phyloP scores from a whole-genome alignment of 2,113 vertebrate species.

The Macheiramphus alcinus region DNA sequence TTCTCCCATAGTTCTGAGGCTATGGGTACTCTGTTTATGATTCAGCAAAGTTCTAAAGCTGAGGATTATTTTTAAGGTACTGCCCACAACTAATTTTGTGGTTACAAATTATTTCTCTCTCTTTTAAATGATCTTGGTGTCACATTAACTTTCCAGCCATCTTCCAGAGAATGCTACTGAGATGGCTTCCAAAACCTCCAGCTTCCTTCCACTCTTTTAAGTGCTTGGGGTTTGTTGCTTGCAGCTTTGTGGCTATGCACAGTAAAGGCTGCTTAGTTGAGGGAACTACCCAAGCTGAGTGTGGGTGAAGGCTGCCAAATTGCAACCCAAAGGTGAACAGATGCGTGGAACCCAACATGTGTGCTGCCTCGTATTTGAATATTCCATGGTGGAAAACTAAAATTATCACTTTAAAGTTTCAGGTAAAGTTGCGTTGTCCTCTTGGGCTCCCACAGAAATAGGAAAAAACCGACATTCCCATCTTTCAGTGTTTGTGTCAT shows the following conservation, averaged over 20 bases:
- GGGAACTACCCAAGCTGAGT: background rate
- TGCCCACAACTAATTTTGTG: background rate
- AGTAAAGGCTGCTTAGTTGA: background rate
- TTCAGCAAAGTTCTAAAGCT: background rate
- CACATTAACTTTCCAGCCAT: background rate
- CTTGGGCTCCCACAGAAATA: background rate
- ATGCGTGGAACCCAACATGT: background rate
- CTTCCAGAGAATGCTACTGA: background rate
- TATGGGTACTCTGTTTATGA: background rate
- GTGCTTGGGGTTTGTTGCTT: background rate
- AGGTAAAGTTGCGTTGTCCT: background rate
- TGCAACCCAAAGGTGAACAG: background rate
- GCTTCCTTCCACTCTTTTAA: background rate
- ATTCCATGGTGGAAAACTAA: background rate
- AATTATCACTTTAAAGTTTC: background rate
- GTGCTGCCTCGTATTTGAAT: background rate
- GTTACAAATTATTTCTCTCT: background rate
- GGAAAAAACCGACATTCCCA: background rate
- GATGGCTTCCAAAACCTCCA: background rate
- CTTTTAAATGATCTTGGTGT: background rate
- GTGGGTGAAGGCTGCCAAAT: background rate
- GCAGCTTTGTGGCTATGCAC: background rate
- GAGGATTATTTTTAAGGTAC: background rate
- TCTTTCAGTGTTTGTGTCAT: background rate
- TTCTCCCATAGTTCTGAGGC: background rate